These are phyloP conservation scores for Mamestra brassicae DNA, from an alignment of 2,888 invertebrate species.

Conservation along the genomic window DNA sequence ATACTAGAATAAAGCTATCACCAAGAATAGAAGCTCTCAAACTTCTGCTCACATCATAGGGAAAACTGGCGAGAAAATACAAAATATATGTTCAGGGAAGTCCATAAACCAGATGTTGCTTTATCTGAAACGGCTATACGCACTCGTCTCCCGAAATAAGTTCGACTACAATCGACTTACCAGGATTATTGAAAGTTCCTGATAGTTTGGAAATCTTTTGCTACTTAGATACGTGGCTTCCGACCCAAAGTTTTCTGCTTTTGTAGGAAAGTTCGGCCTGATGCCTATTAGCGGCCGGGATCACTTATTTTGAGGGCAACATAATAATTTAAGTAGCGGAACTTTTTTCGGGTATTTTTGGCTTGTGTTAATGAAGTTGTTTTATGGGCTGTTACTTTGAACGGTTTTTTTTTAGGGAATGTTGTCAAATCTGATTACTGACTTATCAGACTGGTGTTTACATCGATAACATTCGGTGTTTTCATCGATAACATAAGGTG, in stretches of 20 bases:
- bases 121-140: constrained; percentile 66
- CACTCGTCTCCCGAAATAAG: constrained; percentile 72
- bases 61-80: constrained; percentile 57
- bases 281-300: constrained; percentile 72
- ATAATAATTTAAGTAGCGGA: constrained; percentile 60
- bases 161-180: constrained; percentile 82
- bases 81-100: constrained; percentile 62
- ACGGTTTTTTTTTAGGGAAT: constrained; percentile 4
- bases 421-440: background rate
- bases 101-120: constrained; percentile 66
- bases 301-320: constrained; percentile 62
- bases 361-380: constrained; percentile 4
- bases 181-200: constrained; percentile 84
- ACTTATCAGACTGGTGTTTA: no score
- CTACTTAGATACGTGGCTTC: constrained; percentile 81
- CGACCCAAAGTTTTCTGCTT: constrained; percentile 77
- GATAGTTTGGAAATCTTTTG: constrained; percentile 84
- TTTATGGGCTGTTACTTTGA: background rate
- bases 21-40: constrained; percentile 46
- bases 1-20: constrained; percentile 29
- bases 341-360: constrained; percentile 42
- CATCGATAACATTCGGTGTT: no score
- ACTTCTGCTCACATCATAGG: constrained; percentile 59
- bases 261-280: constrained; percentile 74
- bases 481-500: no score